phyloP scores from a whole-genome alignment of 1,140 invertebrate genomes.

The Rhyacophila brunnea region DNA sequence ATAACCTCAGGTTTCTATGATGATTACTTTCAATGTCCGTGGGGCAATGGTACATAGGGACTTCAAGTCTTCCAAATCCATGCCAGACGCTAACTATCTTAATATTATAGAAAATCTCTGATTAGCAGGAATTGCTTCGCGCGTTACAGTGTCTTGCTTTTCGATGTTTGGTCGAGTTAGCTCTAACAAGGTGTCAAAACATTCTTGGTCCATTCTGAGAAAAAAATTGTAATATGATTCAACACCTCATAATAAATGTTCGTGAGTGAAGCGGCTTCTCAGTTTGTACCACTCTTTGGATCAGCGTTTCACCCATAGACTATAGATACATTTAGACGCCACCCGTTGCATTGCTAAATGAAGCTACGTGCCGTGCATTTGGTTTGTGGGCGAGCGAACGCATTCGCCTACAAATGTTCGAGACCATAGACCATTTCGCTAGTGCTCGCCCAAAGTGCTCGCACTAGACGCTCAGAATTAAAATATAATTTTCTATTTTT shows the following conservation, averaged over 20 bases:
- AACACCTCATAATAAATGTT: too few relatives aligned
- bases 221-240: neutral
- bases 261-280: neutral
- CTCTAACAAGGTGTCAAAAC: neutral
- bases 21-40: too few relatives aligned
- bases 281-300: neutral
- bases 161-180: neutral
- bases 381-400: too few relatives aligned
- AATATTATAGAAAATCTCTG: neutral
- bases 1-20: neutral
- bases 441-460: too few relatives aligned
- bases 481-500: too few relatives aligned
- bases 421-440: too few relatives aligned
- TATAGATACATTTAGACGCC: too few relatives aligned
- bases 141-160: neutral
- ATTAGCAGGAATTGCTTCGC: neutral
- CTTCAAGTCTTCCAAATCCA: conserved; percentile 6
- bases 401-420: too few relatives aligned
- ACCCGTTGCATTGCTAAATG: too few relatives aligned
- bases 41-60: neutral
- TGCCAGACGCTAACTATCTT: neutral
- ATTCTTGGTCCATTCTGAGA: conserved; percentile 1
- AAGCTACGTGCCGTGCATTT: too few relatives aligned
- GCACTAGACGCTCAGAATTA: too few relatives aligned
- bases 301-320: neutral